Percentiles rank a stretch among this genome's conserved stretches.
These are phyloP conservation scores for Epirrhoe tristata DNA, from an alignment of 2,888 invertebrate species.

Conservation along the genomic window DNA sequence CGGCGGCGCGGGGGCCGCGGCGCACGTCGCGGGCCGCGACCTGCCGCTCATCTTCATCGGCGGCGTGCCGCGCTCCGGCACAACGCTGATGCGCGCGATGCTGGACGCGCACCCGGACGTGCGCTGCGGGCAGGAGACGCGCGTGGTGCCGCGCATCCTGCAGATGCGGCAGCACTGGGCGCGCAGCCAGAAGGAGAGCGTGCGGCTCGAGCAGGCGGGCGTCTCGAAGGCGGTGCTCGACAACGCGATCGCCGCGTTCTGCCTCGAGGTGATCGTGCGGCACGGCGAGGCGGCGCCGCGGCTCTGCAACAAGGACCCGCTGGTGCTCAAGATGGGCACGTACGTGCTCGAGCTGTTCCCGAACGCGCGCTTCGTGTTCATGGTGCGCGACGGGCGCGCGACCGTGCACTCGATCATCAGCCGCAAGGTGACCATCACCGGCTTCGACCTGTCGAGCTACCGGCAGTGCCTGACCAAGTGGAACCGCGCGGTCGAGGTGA, in stretches of 20 bases:
- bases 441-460: constrained; percentile 97
- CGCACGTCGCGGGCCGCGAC: constrained; percentile 88
- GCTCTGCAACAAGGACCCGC: constrained; percentile 99
- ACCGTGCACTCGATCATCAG: constrained; percentile 99
- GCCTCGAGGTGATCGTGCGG: constrained; percentile 96
- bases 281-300: constrained; percentile 98
- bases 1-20: constrained; percentile 52
- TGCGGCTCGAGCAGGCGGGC: constrained; percentile 96
- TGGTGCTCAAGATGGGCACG: constrained; percentile 98
- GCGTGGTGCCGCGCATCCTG: constrained; percentile 98
- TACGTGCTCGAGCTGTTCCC: constrained; percentile 97
- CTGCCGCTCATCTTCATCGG: constrained; percentile 99
- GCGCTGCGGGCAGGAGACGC: constrained; percentile 98
- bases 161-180: constrained; percentile 98
- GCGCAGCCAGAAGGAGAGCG: constrained; percentile 95
- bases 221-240: constrained; percentile 96
- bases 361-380: constrained; percentile 98
- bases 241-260: constrained; percentile 98
- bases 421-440: constrained; percentile 94
- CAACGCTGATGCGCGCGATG: constrained; percentile 98
- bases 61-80: constrained; percentile 98
- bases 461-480: constrained; percentile 98
- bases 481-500: constrained; percentile 97
- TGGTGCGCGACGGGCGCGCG: constrained; percentile 99
- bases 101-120: constrained; percentile 98